A percentile compares a stretch with the other conserved stretches of the same genome.
Conservation (phyloP, 2,888 invertebrate species). For the Dinocampus coccinellae region DNA sequence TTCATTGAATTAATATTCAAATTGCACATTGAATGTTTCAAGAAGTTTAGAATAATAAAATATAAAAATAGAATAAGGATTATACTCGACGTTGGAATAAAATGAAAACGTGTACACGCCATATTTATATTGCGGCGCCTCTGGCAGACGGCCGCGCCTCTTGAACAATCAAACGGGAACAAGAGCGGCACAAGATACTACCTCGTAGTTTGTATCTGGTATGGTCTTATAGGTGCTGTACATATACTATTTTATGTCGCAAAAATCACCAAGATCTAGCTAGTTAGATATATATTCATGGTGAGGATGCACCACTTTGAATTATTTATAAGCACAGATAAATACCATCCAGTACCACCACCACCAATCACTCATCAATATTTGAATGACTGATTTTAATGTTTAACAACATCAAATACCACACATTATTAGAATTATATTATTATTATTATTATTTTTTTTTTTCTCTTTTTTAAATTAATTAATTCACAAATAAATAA, state of each 20-base stretch:
- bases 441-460: no score
- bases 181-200: constrained; percentile 10
- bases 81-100: constrained; percentile 27
- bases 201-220: background rate
- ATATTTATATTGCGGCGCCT: constrained; percentile 7
- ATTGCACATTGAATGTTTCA: background rate
- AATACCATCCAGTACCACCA: background rate
- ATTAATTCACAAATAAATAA: no score
- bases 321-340: constrained; percentile 11
- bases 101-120: constrained; percentile 6
- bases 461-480: no score
- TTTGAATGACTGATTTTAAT: constrained; percentile 24
- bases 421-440: background rate
- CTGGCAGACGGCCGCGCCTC: background rate
- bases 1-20: background rate
- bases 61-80: constrained; percentile 37
- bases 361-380: constrained; percentile 17
- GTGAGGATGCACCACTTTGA: constrained; percentile 16
- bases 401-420: background rate
- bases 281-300: constrained; percentile 3
- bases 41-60: constrained; percentile 26
- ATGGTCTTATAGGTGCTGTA: background rate
- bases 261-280: constrained; percentile 10
- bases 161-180: constrained; percentile 16
- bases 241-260: background rate